Evolutionary conservation across 2,113 vertebrate species (phyloP).

Genomic region (Anolis sagrei): DNA sequence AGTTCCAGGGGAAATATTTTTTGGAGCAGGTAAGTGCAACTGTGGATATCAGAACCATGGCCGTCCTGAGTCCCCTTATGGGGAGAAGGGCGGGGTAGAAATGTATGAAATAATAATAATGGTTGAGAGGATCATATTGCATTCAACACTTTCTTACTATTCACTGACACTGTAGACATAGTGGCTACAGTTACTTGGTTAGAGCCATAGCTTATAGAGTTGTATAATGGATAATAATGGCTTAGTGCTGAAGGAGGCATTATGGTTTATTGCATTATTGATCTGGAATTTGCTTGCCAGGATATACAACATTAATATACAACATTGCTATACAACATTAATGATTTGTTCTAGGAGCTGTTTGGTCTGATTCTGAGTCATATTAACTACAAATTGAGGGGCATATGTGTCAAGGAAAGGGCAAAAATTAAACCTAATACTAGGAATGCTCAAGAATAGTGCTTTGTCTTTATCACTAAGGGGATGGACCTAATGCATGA

Average conservation of each 20-base stretch:
- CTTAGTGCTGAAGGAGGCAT: constrained; percentile 56
- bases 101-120: too few species aligned
- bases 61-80: too few species aligned
- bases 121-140: not conserved
- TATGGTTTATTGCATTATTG: constrained; percentile 55
- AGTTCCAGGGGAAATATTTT: too few species aligned
- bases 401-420: not conserved
- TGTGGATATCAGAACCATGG: too few species aligned
- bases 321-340: constrained; percentile 30
- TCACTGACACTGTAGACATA: constrained; percentile 49
- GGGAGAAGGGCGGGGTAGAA: too few species aligned
- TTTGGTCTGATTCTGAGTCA: not conserved
- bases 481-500: not conserved
- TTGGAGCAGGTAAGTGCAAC: too few species aligned
- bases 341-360: not conserved
- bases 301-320: not conserved
- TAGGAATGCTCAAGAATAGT: not conserved
- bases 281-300: constrained; percentile 44
- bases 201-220: constrained; percentile 34
- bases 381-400: constrained; percentile 13
- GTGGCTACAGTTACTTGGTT: constrained; percentile 48
- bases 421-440: not conserved
- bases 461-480: not conserved
- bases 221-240: constrained; percentile 43
- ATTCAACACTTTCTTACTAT: constrained; percentile 28